Base-by-base conservation (phyloP, 1,140 invertebrate species). In the Pseudachorutes palmiensis region DNA sequence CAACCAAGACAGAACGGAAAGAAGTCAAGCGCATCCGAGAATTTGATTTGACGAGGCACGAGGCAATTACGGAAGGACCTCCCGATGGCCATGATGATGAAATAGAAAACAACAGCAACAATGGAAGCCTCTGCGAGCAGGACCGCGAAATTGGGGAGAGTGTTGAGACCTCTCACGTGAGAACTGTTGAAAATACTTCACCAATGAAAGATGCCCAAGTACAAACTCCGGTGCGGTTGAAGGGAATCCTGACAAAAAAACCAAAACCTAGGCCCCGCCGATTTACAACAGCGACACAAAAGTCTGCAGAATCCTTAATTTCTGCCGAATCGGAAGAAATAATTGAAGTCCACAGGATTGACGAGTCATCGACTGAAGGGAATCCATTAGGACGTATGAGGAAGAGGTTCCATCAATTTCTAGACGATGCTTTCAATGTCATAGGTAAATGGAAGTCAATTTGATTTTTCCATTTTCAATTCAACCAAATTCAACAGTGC, bases 371-470 rank as follows among this genome's bases (percentile, higher is more conserved):
- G 19, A 51, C 41, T n/a, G 72, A 74, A n/a, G 26, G n/a, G 1
- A 74, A 74, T 70, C 70, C 72, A 0, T 30, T 84, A 5, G 81
- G 84, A 3, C 80, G 81, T 67, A 84, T 85, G 75, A 78, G 84
- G 33, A 81, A 81, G 74, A 77, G 85, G 62, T 85, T 87, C 67
- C 83, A 87, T 72, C 84, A 86, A 66, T 79, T 87, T 5, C 77
- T 87, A 22, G 86, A 87, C 72, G 85, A 87, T 68, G 85, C 85
- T 1, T 85, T 86, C 74, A 85, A 81, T 70, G 78, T 86, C 30
- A 86, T 86, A 71, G 82, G 82, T 36, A 83, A 78, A 24, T 28
- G 26, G n/a, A n/a, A n/a, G n/a, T n/a, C n/a, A n/a, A n/a, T n/a
- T n/a, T n/a, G n/a, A n/a, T n/a, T n/a, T n/a, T n/a, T n/a, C n/a